A percentile compares a stretch with the other conserved stretches of the same genome.
Conservation (phyloP, 2,113 vertebrate species). For the Microtus oregoni region DNA sequence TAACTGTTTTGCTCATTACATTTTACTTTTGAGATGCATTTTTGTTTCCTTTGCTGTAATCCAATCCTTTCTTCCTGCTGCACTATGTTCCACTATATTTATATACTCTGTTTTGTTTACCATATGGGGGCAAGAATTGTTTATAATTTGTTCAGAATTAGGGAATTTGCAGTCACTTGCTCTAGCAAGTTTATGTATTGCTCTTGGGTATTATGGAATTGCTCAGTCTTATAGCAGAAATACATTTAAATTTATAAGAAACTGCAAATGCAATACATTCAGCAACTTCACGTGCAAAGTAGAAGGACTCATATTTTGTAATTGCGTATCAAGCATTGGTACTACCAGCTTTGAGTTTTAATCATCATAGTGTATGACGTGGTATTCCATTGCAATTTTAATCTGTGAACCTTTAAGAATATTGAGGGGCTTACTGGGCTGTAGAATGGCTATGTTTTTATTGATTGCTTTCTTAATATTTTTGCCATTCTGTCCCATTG, state of each 20-base stretch:
- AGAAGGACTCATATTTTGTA: neutral
- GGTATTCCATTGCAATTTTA: neutral
- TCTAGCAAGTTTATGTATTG: neutral
- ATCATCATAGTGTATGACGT: neutral
- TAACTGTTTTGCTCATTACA: neutral
- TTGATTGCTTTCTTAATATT: neutral
- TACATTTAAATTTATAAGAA: neutral
- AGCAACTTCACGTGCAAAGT: neutral
- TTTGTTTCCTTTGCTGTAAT: neutral
- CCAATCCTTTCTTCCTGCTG: neutral
- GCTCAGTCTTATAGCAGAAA: neutral
- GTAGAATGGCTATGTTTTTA: neutral
- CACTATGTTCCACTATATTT: neutral
- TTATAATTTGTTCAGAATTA: neutral
- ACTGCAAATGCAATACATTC: neutral
- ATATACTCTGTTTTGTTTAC: neutral
- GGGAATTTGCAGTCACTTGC: neutral
- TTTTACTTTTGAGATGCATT: neutral
- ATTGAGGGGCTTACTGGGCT: neutral
- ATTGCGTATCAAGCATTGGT: neutral
- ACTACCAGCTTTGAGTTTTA: neutral
- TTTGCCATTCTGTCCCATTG: neutral
- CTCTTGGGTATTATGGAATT: neutral
- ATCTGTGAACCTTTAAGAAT: neutral
- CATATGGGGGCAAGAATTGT: neutral